A percentile compares a stretch with the other conserved stretches of the same genome.
Evolutionary conservation across 2,888 invertebrate genomes (phyloP).

Genomic region (Drosophila pseudotakahashii): DNA sequence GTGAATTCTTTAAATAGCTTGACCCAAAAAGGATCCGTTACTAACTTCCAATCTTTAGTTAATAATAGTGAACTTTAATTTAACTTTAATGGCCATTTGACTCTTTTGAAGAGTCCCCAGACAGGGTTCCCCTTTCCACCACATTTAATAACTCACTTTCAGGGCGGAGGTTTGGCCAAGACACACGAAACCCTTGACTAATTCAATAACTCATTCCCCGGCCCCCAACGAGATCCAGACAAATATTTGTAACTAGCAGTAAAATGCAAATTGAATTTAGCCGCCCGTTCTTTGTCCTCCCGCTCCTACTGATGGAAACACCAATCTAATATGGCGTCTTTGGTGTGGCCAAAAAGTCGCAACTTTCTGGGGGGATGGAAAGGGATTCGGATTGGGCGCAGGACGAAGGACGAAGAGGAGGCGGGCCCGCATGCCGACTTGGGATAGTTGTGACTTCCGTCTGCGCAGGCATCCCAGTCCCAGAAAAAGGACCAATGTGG

Average conservation of each 20-base stretch:
- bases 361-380: constrained; percentile 24
- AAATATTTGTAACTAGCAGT: constrained; percentile 69
- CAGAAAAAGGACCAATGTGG: constrained; percentile 50
- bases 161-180: constrained; percentile 13
- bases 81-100: neutral
- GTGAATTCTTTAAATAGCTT: too few species aligned
- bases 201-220: constrained; percentile 62
- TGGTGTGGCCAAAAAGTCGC: constrained; percentile 69
- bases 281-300: constrained; percentile 18
- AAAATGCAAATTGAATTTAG: constrained; percentile 73
- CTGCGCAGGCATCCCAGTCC: constrained; percentile 55
- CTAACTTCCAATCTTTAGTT: neutral
- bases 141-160: constrained; percentile 32
- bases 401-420: constrained; percentile 27
- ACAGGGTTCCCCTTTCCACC: neutral
- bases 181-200: constrained; percentile 46
- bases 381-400: constrained; percentile 15
- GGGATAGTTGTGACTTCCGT: constrained; percentile 78
- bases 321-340: constrained; percentile 65
- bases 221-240: constrained; percentile 22
- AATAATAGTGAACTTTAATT: neutral
- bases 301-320: constrained; percentile 6
- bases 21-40: too few species aligned
- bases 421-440: constrained; percentile 68
- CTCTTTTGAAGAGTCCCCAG: neutral